Percentiles rank a stretch among this genome's conserved stretches.
Conservation (phyloP, 2,888 invertebrate species). For the Malthinus flaveolus region DNA sequence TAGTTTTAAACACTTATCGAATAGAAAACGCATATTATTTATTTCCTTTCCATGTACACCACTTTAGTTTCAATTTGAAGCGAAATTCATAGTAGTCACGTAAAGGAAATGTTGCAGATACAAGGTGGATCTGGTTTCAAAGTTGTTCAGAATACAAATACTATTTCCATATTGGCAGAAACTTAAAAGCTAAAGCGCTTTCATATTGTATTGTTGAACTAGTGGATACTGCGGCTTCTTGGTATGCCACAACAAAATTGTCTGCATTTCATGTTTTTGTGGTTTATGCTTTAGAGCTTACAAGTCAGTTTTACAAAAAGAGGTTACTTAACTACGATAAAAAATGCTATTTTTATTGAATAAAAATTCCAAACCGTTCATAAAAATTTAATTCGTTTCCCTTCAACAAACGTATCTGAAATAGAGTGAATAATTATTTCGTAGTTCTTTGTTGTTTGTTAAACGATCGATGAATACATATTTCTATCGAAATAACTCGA, state of each 20-base stretch:
- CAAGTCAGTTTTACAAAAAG: conserved; percentile 4
- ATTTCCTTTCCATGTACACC: conserved; percentile 5
- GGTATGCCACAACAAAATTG: conserved; percentile 21
- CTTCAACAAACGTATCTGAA: too few species aligned
- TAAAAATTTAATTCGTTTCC: too few species aligned
- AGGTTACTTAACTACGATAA: neutral
- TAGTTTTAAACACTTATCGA: conserved; percentile 3
- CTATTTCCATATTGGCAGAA: conserved; percentile 26
- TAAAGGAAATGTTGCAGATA: conserved; percentile 17
- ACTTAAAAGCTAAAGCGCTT: conserved; percentile 27
- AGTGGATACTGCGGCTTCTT: conserved; percentile 24
- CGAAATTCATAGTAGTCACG: conserved; percentile 10
- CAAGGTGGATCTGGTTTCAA: conserved; percentile 20
- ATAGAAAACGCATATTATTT: conserved; percentile 10
- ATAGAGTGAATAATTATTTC: too few species aligned
- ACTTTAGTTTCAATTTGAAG: conserved; percentile 3
- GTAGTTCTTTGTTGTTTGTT: too few species aligned
- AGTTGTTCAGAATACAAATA: conserved; percentile 24
- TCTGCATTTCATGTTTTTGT: conserved; percentile 22
- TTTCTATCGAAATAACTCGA: too few species aligned
- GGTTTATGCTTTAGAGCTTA: conserved; percentile 15
- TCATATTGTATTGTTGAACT: conserved; percentile 25
- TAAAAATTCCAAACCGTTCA: too few species aligned
- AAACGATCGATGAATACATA: too few species aligned
- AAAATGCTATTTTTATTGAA: too few species aligned